Base-by-base conservation (phyloP, 2,113 vertebrate species). In the Sitta europaea region DNA sequence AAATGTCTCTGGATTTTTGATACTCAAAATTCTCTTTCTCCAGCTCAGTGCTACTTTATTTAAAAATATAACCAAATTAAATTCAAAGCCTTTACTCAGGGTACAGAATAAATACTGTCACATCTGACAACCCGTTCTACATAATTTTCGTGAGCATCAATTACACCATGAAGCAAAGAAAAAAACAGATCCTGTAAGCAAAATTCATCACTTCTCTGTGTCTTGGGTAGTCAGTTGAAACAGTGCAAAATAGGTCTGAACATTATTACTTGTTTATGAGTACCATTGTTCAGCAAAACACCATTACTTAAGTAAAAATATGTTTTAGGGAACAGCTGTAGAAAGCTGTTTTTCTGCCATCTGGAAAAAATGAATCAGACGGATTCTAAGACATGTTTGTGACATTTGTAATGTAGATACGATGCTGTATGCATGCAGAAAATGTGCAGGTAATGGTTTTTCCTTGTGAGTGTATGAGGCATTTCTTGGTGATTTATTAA, bases 401-500 rank as follows among this genome's bases (percentile, higher is more conserved):
- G 79, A 92, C 70, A 89, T 93, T 93, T 66, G 92, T 94, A 92
- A 96, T 75, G 80, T 51, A 94, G 85, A 70, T 94, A 66, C 4
- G 23, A 87, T 88, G 71, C 88, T 42, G 47, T 63, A 79, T 7
- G n/a, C 82, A 79, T 71, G 91, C 76, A 94, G 59, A 95, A 94
- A 97, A 90, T 11, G 17, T 94, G 93, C 79, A 94, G 85, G 91
- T 88, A 94, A 96, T 94, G 87, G 73, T 76, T 97, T 97, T 92
- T 97, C 96, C 94, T 94, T 95, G 62, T 80, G 79, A 95, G 27
- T 1, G 0, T 54, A 86, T 63, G 24, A 94, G 61, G 80, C 55
- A 77, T 66, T 88, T 93, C 81, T 79, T 42, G 0, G 54, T 96
- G 95, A 97, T 96, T 93, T 94, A 93, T 94, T 90, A 71, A 86